Evolutionary conservation across 2,888 invertebrate genomes (phyloP), one percentile per base, ranked within the genome.

Genomic region (Tanaodytes sp.): DNA sequence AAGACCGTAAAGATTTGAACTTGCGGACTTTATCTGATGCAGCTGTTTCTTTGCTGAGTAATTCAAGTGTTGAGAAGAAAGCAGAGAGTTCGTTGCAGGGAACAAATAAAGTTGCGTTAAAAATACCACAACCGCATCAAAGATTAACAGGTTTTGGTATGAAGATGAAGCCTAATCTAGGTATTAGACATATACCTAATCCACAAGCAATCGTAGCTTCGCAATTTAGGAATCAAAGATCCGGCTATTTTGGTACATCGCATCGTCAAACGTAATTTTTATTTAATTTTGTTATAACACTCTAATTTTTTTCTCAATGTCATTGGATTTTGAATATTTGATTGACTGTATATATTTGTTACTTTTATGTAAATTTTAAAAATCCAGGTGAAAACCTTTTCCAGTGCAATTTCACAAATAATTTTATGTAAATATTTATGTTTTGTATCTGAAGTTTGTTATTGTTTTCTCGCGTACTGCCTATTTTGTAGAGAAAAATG

Each of bases 101-200:
- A 2, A 48, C 40, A 20, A 67, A 59, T 5, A 82, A 82, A 45
- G 82, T 82, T 15, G 80, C 82, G 0, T 62, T 82, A 1, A 77
- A 80, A 20, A 82, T 82, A 62, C 82, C 82, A 2, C 82, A 82
- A 33, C 82, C 80, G 1, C 81, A 81, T 55, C 81, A 81, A n/a
- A 73, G 82, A 52, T 75, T 82, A 45, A 74, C 81, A 5, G 78
- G 80, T 9, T 82, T 82, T 51, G 80, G 81, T 2, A 77, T 82
- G 75, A 82, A 82, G 62, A 82, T 81, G 72, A 82, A 80, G 40
- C 85, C 85, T 4, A 85, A 85, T 67, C 79, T 84, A 58, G 81
- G 82, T n/a, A 82, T 86, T 19, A 76, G 86, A 30, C 85, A 86
- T 61, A 86, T 86, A 75, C 86, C 86, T 2, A 85, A 85, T 72